These are phyloP conservation scores for Rostratula benghalensis DNA, from an alignment of 2,113 vertebrate genomes.

Conservation along the genomic window DNA sequence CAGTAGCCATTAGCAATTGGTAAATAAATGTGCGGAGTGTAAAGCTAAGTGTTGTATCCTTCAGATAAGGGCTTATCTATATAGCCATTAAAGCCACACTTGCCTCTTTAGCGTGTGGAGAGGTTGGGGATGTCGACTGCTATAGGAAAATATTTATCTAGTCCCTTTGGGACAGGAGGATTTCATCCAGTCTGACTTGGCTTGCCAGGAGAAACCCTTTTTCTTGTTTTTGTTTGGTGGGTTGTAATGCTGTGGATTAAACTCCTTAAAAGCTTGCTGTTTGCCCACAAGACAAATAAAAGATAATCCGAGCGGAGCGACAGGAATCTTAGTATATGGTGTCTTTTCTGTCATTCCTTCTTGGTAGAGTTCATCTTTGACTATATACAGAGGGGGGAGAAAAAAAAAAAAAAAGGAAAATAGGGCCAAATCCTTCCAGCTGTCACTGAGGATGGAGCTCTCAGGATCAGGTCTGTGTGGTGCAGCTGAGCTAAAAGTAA, in stretches of 20 bases:
- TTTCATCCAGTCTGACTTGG: background rate
- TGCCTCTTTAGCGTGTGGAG: background rate
- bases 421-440: background rate
- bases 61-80: conserved; percentile 59
- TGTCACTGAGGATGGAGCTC: background rate
- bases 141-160: conserved; percentile 23
- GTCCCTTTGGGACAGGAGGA: background rate
- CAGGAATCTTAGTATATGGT: background rate
- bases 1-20: background rate
- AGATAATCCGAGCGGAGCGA: background rate
- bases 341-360: background rate
- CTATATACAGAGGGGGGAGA: too few relatives aligned
- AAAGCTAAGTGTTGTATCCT: background rate
- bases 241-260: background rate
- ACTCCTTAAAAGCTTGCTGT: background rate
- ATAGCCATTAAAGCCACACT: background rate
- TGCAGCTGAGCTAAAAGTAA: background rate
- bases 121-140: background rate
- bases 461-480: background rate
- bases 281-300: background rate
- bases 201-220: background rate
- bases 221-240: background rate
- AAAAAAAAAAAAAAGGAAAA: too few relatives aligned
- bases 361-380: background rate
- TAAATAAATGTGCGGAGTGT: background rate